Base-by-base conservation (phyloP, 2,113 vertebrate species). In the Calidris pygmaea region DNA sequence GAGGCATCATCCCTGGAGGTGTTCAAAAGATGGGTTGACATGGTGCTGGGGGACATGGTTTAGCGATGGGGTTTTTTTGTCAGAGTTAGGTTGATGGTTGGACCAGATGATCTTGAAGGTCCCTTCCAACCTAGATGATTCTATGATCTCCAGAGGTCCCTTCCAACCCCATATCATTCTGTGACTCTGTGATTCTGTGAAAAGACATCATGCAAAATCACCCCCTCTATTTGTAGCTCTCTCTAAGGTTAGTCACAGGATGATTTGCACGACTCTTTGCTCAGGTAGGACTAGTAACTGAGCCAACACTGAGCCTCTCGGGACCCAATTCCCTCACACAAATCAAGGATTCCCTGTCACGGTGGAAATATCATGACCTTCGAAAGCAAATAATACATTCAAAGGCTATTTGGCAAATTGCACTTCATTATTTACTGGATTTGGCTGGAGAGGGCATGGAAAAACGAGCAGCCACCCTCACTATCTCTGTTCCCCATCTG, bases 401-500 rank as follows among this genome's bases (percentile, higher is more conserved):
- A 67, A 85, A 76, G 68, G 83, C 91, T 50, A 4, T 92, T 81
- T 95, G 84, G 93, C 87, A 94, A 96, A 94, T 93, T 82, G n/a
- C 93, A 82, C 91, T 76, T 88, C 71, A 94, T 95, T 93, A 96
- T 93, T 93, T 87, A 77, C 93, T 92, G 91, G 94, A 37, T 90
- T 89, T 93, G 89, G 87, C 87, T 45, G 90, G 67, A 83, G 58
- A 95, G 96, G 96, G 92, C 91, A 85, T 1, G 1, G 90, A 83
- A 80, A 84, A 97, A 63, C 0, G 79, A 97, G 94, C 96, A 94
- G 79, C 78, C 71, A 65, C 37, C 34, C 6, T 45, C 3, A 0
- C 35, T 91, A 95, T 95, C 96, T 96, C 94, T 70, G 87, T 7
- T 93, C 94, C 68, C 79, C 95, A 87, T 96, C 97, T 96, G 91